Evolutionary conservation across 1,140 invertebrate genomes (phyloP), one percentile per base, ranked within the genome.

Genomic region (Hetaerina americana): DNA sequence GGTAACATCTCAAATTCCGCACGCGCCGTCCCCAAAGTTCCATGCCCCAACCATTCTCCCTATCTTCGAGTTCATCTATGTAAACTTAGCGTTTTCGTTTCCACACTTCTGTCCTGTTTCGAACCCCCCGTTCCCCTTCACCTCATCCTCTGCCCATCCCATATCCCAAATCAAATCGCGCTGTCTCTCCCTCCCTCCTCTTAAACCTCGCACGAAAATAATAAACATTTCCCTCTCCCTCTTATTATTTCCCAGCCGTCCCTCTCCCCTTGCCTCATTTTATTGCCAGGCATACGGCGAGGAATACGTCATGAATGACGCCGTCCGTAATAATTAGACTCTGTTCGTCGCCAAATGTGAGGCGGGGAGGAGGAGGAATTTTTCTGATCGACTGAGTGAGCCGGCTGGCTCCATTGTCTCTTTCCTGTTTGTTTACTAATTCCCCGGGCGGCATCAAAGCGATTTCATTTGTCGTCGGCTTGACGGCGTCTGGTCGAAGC

Each of bases 181-280:
- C n/a, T n/a, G n/a, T n/a, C n/a, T n/a, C n/a, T n/a, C 70, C 29
- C 12, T 28, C 70, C 25, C 27, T 49, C 40, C 25, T 26, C 29
- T n/a, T n/a, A n/a, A n/a, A n/a, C n/a, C n/a, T n/a, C n/a, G n/a
- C n/a, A n/a, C n/a, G n/a, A n/a, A n/a, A n/a, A n/a, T n/a, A n/a
- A n/a, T n/a, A n/a, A n/a, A n/a, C n/a, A n/a, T n/a, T n/a, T 57
- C 40, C 40, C 31, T 8, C 31, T 40, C 40, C 40, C 3, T n/a
- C n/a, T n/a, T n/a, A n/a, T n/a, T n/a, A n/a, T n/a, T n/a, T n/a
- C n/a, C 66, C 29, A 22, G 26, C 6, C 40, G 25, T 26, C 70
- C 3, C 69, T 25, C 69, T 18, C 69, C 69, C 72, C 71, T 71
- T 72, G 68, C 72, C 72, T 12, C 40, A 57, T 57, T 57, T n/a